These are phyloP conservation scores for Corythornis vintsioides DNA, from an alignment of 2,113 vertebrate species.

Conservation along the genomic window DNA sequence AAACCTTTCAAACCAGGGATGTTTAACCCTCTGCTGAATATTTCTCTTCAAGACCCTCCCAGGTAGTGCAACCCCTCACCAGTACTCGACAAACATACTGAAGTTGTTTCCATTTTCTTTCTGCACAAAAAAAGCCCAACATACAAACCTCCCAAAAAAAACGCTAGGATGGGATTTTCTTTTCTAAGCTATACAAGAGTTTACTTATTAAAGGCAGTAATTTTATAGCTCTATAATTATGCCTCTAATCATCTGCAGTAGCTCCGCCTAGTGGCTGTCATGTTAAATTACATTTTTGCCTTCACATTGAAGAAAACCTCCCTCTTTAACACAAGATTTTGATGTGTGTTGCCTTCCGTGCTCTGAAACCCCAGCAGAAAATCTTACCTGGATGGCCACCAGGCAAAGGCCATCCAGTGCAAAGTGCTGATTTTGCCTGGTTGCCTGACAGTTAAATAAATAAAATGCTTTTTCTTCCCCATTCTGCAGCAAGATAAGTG, in stretches of 20 bases:
- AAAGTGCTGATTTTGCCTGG: background rate
- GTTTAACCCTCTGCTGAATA: background rate
- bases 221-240: background rate
- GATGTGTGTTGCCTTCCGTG: background rate
- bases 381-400: background rate
- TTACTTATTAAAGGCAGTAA: background rate
- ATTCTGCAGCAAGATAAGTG: background rate
- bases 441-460: background rate
- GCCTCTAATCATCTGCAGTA: background rate
- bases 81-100: background rate
- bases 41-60: background rate
- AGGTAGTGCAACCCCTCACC: background rate
- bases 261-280: background rate
- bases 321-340: background rate
- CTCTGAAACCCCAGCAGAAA: background rate
- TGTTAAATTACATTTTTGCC: background rate
- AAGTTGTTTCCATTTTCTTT: background rate
- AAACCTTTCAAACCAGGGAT: background rate
- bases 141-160: background rate
- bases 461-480: background rate
- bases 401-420: background rate
- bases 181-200: background rate
- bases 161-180: background rate
- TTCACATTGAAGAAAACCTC: background rate
- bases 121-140: background rate